These are phyloP conservation scores for Aphaenogaster ashmeadi DNA, from an alignment of 1,140 invertebrate genomes.

Conservation along the genomic window DNA sequence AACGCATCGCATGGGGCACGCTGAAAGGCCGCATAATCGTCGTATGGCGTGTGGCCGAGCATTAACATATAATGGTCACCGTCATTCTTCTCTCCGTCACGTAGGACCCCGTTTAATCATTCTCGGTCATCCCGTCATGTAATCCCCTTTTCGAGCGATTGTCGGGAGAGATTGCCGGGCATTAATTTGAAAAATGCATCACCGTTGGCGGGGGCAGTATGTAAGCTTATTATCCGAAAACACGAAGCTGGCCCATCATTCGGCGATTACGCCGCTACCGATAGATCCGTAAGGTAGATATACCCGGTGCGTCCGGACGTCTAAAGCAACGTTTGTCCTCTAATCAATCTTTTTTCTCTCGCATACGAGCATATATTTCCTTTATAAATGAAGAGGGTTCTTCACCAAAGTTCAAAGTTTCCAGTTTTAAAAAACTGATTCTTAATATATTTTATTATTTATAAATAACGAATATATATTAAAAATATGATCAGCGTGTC, in stretches of 20 bases:
- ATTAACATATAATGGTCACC: constrained; percentile 82
- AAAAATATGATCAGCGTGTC: neutral
- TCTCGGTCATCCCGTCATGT: constrained; percentile 77
- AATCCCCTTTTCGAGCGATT: constrained; percentile 78
- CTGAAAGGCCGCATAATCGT: constrained; percentile 77
- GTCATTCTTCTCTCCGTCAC: constrained; percentile 77
- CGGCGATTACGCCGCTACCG: constrained; percentile 54
- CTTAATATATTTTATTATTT: neutral
- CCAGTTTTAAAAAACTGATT: neutral
- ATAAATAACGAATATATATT: neutral
- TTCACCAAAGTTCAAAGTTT: neutral
- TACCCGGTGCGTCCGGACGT: neutral
- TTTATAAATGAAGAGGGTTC: neutral
- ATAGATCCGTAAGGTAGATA: constrained; percentile 50
- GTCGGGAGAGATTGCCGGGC: constrained; percentile 72
- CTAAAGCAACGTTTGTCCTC: constrained; percentile 8
- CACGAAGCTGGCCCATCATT: constrained; percentile 56
- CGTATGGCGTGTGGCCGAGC: constrained; percentile 79
- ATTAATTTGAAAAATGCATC: constrained; percentile 79
- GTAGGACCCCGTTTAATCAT: constrained; percentile 78
- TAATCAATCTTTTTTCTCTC: constrained; percentile 23
- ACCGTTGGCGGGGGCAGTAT: constrained; percentile 41
- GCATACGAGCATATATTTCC: no score
- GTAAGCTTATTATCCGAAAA: constrained; percentile 67
- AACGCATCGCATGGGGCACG: constrained; percentile 51